Conservation (phyloP, 2,888 invertebrate genomes). For the Erebia ligea region DNA sequence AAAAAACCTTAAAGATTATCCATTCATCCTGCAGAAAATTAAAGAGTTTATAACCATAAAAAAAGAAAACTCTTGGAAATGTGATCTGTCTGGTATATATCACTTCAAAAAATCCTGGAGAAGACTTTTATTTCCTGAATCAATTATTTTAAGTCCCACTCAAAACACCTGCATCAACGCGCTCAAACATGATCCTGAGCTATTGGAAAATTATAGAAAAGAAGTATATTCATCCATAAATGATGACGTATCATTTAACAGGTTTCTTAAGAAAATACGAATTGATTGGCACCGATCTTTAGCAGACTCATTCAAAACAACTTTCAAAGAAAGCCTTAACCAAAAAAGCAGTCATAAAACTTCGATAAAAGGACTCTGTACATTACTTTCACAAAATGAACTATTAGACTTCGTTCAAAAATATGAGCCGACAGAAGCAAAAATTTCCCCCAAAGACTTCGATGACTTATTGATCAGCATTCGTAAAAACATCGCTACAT, state of each 20-base stretch:
- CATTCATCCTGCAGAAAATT: constrained; percentile 50
- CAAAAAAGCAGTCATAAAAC: constrained; percentile 52
- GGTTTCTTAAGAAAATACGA: constrained; percentile 57
- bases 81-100: constrained; percentile 53
- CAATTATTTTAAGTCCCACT: constrained; percentile 51
- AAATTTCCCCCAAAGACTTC: constrained; percentile 59
- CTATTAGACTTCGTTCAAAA: constrained; percentile 51
- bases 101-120: constrained; percentile 59
- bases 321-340: constrained; percentile 42
- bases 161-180: constrained; percentile 60
- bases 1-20: constrained; percentile 52
- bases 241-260: constrained; percentile 44
- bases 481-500: constrained; percentile 59
- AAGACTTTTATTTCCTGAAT: constrained; percentile 60
- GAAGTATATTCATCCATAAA: constrained; percentile 49
- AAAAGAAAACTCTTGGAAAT: constrained; percentile 47
- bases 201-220: constrained; percentile 50
- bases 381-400: constrained; percentile 52
- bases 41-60: constrained; percentile 51
- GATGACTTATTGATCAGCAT: constrained; percentile 53
- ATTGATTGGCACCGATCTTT: constrained; percentile 61
- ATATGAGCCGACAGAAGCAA: constrained; percentile 54
- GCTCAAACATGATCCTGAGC: constrained; percentile 60
- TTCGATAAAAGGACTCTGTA: constrained; percentile 52
- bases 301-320: constrained; percentile 49